Evolutionary conservation across 1,140 invertebrate species (phyloP).

Genomic region (Saxidomus purpurata): DNA sequence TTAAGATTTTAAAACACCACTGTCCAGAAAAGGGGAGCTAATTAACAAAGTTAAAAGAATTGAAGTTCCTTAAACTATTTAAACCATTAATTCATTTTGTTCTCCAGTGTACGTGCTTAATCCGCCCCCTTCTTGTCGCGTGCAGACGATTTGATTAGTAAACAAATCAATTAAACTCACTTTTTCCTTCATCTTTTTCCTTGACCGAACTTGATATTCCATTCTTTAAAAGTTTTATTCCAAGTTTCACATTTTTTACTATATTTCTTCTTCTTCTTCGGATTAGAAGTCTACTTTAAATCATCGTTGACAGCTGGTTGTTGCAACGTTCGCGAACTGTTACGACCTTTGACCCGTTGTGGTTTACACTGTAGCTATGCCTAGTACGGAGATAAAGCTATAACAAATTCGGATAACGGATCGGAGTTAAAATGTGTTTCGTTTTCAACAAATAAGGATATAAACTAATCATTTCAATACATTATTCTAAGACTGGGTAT

Average conservation of each 20-base stretch:
- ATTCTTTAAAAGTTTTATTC: not conserved
- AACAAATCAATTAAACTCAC: conserved; percentile 6
- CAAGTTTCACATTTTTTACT: not conserved
- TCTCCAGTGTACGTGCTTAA: conserved; percentile 16
- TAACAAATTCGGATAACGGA: not conserved
- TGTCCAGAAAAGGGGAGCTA: too few relatives aligned
- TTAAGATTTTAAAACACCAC: too few relatives aligned
- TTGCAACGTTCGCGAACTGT: conserved; percentile 1
- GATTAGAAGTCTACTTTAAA: not conserved
- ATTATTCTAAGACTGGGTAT: too few relatives aligned
- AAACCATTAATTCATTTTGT: not conserved
- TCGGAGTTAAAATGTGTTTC: too few relatives aligned
- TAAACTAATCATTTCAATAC: too few relatives aligned
- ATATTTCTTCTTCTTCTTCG: not conserved
- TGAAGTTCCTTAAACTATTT: too few relatives aligned
- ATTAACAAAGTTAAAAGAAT: too few relatives aligned
- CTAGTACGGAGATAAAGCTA: not conserved
- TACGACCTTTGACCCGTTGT: conserved; percentile 3
- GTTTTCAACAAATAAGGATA: too few relatives aligned
- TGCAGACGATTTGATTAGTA: conserved; percentile 9
- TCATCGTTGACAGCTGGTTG: not conserved
- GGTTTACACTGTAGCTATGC: not conserved
- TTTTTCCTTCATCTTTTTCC: conserved; percentile 20
- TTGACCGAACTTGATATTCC: conserved; percentile 1
- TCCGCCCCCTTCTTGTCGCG: conserved; percentile 25